Evolutionary conservation across 1,140 invertebrate species (phyloP), one percentile per base, ranked within the genome.

Genomic region (Drosophila aff.): DNA sequence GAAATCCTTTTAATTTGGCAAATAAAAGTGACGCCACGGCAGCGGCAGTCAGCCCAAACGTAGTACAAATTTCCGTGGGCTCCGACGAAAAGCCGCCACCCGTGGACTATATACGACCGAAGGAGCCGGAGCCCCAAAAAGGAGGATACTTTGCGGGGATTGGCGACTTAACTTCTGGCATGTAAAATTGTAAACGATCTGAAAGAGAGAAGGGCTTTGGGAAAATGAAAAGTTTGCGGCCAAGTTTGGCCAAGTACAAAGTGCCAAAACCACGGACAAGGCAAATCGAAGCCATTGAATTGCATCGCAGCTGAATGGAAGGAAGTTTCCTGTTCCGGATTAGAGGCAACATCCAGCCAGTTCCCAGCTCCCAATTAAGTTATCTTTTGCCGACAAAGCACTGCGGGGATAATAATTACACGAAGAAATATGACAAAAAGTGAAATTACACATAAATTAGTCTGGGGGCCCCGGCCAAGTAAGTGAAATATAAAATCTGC

Each of bases 1-100:
- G 76, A 87, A 87, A 89, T 89, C 84, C 84, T 87, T 87, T 89
- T 87, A 87, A 87, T 89, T 87, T 87, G 77, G 61, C 84, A 87
- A 87, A 87, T 89, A 87, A 87, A 87, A 89, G 64, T 74, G 82
- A 75, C 58, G 72, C 62, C 64, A 66, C 38, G 58, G n/a, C 68
- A 44, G 28, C 31, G 57, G 55, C 18, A n/a, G 38, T 15, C 18
- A 10, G 26, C 23, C 13, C 23, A 33, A 18, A 21, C 61, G 69
- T 33, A 57, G 59, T 43, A 61, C 47, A 65, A 81, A 76, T 82
- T 73, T 49, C 31, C 43, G 28, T 40, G 38, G 23, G 18, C 59
- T n/a, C 36, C 21, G 5, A 23, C 23, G 23, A 3, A 23, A 31
- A 52, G 49, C 28, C 4, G 16, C 47, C 49, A 33, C 68, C 23